phyloP scores from a whole-genome alignment of 2,113 vertebrate genomes.

The Corydoras maculifer region DNA sequence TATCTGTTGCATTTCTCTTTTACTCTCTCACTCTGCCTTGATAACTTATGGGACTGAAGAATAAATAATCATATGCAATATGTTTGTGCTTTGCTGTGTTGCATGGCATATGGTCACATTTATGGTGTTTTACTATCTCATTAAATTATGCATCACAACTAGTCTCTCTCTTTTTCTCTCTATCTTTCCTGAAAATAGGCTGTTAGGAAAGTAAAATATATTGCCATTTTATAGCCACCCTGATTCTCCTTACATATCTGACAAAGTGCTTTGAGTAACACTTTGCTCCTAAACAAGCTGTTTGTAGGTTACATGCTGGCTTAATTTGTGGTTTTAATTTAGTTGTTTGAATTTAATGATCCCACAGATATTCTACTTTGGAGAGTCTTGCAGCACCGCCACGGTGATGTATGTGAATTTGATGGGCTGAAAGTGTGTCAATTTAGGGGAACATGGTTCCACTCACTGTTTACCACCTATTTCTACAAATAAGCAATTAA shows the following conservation, averaged over 20 bases:
- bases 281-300: constrained; percentile 16
- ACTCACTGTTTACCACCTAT: too few relatives aligned
- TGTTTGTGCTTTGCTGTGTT: constrained; percentile 28
- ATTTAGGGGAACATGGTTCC: too few relatives aligned
- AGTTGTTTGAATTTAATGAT: constrained; percentile 12
- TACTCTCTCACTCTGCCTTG: neutral
- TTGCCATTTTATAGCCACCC: constrained; percentile 12
- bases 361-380: neutral
- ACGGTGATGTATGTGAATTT: too few relatives aligned
- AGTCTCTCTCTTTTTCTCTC: constrained; percentile 2
- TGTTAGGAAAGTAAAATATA: constrained; percentile 27
- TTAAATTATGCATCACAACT: constrained; percentile 34
- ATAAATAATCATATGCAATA: constrained; percentile 30
- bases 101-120: constrained; percentile 30
- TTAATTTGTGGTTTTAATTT: constrained; percentile 27
- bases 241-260: constrained; percentile 4
- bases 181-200: neutral
- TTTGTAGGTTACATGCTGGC: constrained; percentile 20
- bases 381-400: neutral
- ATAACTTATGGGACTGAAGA: neutral
- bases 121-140: constrained; percentile 26
- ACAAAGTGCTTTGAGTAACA: constrained; percentile 3
- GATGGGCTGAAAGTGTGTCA: too few relatives aligned
- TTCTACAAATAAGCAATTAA: too few relatives aligned
- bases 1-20: neutral